Evolutionary conservation across 2,797 vertebrate species (phyloP), one percentile per base, ranked within the genome.

Genomic region (Amblyraja radiata): DNA sequence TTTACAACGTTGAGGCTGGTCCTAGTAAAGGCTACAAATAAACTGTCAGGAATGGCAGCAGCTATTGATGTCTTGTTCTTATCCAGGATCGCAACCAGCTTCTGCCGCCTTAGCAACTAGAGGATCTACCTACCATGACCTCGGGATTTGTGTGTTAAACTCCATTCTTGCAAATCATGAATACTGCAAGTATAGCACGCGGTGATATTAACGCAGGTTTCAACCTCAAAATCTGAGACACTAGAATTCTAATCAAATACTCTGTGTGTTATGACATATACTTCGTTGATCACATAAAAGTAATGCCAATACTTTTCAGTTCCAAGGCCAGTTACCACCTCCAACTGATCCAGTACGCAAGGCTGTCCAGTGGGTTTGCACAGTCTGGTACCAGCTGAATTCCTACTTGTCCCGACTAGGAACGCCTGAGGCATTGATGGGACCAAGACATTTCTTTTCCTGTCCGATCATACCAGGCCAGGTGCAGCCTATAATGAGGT

Each of bases 321-420:
- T 96, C 95, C 96, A 93, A 96, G 97, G 95, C 93, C 96, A 94
- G 95, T 36, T 95, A 36, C 97, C 97, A 94, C 95, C 96, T 18
- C 95, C 96, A 0, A 96, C 96, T 0, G 97, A 98, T 88, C 94
- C 96, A 0, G 94, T 97, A 93, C 97, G 97, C 96, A 97, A 96
- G 93, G 95, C 95, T 0, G 95, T 98, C 90, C 95, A 96, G 94
- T 99, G 98, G 99, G 97, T 98, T 93, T 96, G 96, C 90, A 96
- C 96, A 0, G 98, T 98, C 11, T 99, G 98, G 98, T 97, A 97
- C 94, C 98, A 98, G 95, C 97, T 99, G 93, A 99, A 99, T 93
- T 97, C 97, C 93, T 99, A 98, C 93, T 96, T 99, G 93, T 97
- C 98, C 21, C 97, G 96, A 3, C 95, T 99, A 74, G 98, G 98